Percentiles rank a stretch among this genome's conserved stretches.
Evolutionary conservation across 2,888 invertebrate genomes (phyloP).

Genomic region (Eristalinus aeneus): DNA sequence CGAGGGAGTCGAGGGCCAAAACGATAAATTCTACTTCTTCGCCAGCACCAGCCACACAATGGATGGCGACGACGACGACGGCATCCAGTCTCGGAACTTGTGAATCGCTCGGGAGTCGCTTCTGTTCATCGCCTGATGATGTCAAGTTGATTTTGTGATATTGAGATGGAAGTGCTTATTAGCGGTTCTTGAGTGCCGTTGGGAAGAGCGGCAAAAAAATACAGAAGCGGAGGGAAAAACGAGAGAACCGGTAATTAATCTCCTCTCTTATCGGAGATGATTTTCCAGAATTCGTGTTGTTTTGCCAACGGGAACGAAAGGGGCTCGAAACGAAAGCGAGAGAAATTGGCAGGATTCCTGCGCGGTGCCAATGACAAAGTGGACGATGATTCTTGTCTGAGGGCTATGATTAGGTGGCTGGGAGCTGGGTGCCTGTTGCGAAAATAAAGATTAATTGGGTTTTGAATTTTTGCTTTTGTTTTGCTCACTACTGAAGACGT

Average conservation of each 20-base stretch:
- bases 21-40: constrained; percentile 31
- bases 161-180: constrained; percentile 64
- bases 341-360: not conserved
- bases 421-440: constrained; percentile 1
- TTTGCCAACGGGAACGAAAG: not conserved
- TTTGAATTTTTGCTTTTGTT: not conserved
- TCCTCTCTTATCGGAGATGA: constrained; percentile 37
- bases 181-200: constrained; percentile 40
- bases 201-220: constrained; percentile 5
- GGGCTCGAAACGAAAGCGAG: constrained; percentile 3
- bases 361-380: constrained; percentile 34
- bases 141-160: constrained; percentile 65
- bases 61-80: not conserved
- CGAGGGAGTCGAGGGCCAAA: constrained; percentile 24
- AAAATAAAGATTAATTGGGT: constrained; percentile 33
- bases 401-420: constrained; percentile 31
- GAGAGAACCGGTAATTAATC: constrained; percentile 60
- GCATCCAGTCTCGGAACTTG: not conserved
- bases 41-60: not conserved
- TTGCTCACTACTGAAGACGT: not conserved
- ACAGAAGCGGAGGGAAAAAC: constrained; percentile 35
- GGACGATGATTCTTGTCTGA: not conserved
- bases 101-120: constrained; percentile 9
- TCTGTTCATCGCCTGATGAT: constrained; percentile 53
- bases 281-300: constrained; percentile 15